phyloP scores from a whole-genome alignment of 2,888 invertebrate species.

The Pseudoips prasinana region DNA sequence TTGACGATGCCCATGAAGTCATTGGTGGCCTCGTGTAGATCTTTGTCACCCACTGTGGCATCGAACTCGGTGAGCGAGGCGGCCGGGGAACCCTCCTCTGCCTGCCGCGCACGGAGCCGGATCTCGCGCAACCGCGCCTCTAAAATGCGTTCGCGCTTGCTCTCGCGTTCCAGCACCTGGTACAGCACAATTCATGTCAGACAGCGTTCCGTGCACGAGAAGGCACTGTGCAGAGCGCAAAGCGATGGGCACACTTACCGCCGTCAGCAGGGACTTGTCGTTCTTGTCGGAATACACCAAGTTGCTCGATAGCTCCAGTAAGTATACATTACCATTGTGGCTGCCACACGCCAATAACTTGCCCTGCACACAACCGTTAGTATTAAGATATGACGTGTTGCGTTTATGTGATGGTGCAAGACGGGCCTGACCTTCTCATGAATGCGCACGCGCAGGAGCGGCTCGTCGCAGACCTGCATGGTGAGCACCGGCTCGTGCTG shows the following conservation, averaged over 20 bases:
- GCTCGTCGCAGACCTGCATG: slow-evolving; percentile 69
- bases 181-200: neutral
- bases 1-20: slow-evolving; percentile 46
- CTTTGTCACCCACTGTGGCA: slow-evolving; percentile 43
- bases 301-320: slow-evolving; percentile 87
- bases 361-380: slow-evolving; percentile 58
- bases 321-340: slow-evolving; percentile 85
- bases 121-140: slow-evolving; percentile 93
- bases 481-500: slow-evolving; percentile 89
- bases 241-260: slow-evolving; percentile 81
- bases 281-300: slow-evolving; percentile 84
- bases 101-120: slow-evolving; percentile 77
- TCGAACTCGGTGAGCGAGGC: slow-evolving; percentile 38
- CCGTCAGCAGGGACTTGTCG: slow-evolving; percentile 86
- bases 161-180: slow-evolving; percentile 93
- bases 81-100: slow-evolving; percentile 46
- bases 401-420: no score
- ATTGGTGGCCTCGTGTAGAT: slow-evolving; percentile 48
- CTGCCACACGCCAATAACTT: slow-evolving; percentile 87
- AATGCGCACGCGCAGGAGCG: slow-evolving; percentile 68
- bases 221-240: no score
- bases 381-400: no score
- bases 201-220: no score
- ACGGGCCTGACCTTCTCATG: slow-evolving; percentile 51
- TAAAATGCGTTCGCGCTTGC: slow-evolving; percentile 92